Evolutionary conservation across 1,140 invertebrate species (phyloP), one percentile per base, ranked within the genome.

Genomic region (Colletes latitarsis): DNA sequence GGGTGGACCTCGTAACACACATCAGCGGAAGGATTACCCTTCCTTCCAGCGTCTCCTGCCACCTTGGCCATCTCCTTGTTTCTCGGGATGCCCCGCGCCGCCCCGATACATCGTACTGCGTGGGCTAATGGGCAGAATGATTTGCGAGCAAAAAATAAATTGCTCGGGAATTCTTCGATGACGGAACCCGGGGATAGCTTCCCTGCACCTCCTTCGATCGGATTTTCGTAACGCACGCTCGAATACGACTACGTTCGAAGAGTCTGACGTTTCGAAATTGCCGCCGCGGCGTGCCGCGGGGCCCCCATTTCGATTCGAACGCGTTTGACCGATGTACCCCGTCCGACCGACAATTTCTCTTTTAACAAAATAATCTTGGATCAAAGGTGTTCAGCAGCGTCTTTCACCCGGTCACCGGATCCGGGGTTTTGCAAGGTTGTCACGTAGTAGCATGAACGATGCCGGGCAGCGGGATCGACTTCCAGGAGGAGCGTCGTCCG

Each of bases 51-150:
- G 71, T 77, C 58, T 77, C 83, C 62, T 77, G 71, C 84, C 84
- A 84, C 67, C 75, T 55, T 30, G 76, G 30, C 43, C 57, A 84
- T 67, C 78, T 80, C 81, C 66, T 64, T 66, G 77, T 49, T 30
- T 72, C 76, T 80, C 77, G 79, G 78, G 80, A 79, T 75, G 77
- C 82, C 68, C 80, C 84, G 52, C 49, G 30, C 39, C 66, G 66
- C 53, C 71, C 14, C 78, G 70, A 66, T 81, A 73, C 80, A 80
- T 85, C 79, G 67, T 80, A 77, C 86, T 84, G 87, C 83, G 87
- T 86, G 79, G 87, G 84, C 88, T 92, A 92, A 92, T 92, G 90
- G 88, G 82, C 88, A 90, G 89, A 92, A 92, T 92, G 90, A 93
- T 92, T 93, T 93, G 90, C 90, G 88, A 90, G 88, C 87, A 86